Conservation (phyloP, 2,113 vertebrate genomes). For the Eurystomus gularis region DNA sequence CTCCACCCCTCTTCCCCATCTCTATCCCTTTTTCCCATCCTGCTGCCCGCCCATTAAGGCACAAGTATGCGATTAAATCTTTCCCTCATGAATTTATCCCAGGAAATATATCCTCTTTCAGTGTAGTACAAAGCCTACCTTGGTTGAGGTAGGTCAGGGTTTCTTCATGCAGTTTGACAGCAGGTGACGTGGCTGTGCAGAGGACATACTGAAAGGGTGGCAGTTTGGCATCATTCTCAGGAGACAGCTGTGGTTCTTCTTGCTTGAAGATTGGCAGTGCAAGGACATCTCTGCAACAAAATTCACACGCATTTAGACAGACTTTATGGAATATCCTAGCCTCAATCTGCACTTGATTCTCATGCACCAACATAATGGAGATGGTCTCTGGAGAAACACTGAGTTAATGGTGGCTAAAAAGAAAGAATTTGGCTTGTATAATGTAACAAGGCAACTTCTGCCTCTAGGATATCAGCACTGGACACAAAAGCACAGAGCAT, state of each 20-base stretch:
- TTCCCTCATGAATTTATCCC: neutral
- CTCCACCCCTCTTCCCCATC: neutral
- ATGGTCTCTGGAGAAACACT: neutral
- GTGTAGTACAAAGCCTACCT: constrained; percentile 75
- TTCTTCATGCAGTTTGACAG: constrained; percentile 90
- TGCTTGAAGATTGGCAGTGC: constrained; percentile 88
- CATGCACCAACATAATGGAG: neutral
- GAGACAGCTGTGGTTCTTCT: constrained; percentile 82
- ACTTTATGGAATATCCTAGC: neutral
- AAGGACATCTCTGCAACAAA: constrained; percentile 86
- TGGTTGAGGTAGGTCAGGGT: constrained; percentile 95
- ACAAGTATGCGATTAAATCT: neutral
- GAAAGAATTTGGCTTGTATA: neutral
- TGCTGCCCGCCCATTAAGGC: neutral
- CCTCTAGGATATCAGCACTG: neutral
- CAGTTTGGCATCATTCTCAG: constrained; percentile 76
- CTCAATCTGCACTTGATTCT: neutral
- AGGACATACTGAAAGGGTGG: constrained; percentile 86
- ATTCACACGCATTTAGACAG: neutral
- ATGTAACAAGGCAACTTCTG: neutral
- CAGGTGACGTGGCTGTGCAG: constrained; percentile 90
- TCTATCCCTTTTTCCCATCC: neutral
- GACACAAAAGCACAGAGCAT: neutral
- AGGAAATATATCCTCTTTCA: neutral
- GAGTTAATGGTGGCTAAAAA: neutral